Conservation (phyloP, 2,113 vertebrate species). For the Noctilio leporinus region DNA sequence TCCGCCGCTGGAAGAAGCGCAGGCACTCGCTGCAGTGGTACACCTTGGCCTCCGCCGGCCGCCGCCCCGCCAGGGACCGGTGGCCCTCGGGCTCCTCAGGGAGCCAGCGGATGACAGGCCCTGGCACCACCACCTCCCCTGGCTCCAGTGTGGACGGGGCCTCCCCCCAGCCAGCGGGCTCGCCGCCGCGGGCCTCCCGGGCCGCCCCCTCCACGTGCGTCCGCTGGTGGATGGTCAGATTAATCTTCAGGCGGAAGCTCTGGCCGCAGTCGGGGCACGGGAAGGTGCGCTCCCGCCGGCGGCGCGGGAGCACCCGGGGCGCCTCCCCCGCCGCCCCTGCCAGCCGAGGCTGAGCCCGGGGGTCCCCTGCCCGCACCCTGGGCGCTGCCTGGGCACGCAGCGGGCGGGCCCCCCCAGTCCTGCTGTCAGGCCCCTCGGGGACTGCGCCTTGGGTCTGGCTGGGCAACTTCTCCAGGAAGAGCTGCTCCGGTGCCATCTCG, state of each 20-base stretch:
- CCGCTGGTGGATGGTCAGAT: conserved; percentile 65
- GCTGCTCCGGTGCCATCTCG: background rate
- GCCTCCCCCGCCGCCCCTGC: background rate
- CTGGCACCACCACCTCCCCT: conserved; percentile 48
- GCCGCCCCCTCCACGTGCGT: conserved; percentile 36
- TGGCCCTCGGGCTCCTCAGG: background rate
- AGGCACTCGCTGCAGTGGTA: conserved; percentile 91
- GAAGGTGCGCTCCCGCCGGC: conserved; percentile 36
- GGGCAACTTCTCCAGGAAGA: background rate
- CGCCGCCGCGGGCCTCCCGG: background rate
- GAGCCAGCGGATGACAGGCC: conserved; percentile 58
- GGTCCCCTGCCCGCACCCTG: background rate
- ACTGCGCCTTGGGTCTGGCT: background rate
- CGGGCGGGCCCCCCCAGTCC: background rate
- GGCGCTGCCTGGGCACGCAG: background rate
- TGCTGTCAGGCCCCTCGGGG: background rate
- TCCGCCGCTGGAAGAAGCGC: conserved; percentile 89
- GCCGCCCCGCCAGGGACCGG: conserved; percentile 2
- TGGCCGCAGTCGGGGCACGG: conserved; percentile 64
- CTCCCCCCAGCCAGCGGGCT: background rate
- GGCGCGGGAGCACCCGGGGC: background rate
- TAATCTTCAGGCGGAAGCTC: conserved; percentile 68
- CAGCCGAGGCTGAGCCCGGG: background rate
- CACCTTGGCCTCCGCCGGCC: conserved; percentile 80
- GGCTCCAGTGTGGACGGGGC: conserved; percentile 40